A percentile compares a stretch with the other conserved stretches of the same genome.
These are phyloP conservation scores for Melanotaenia boesemani DNA, from an alignment of 2,797 vertebrate genomes.

Conservation along the genomic window DNA sequence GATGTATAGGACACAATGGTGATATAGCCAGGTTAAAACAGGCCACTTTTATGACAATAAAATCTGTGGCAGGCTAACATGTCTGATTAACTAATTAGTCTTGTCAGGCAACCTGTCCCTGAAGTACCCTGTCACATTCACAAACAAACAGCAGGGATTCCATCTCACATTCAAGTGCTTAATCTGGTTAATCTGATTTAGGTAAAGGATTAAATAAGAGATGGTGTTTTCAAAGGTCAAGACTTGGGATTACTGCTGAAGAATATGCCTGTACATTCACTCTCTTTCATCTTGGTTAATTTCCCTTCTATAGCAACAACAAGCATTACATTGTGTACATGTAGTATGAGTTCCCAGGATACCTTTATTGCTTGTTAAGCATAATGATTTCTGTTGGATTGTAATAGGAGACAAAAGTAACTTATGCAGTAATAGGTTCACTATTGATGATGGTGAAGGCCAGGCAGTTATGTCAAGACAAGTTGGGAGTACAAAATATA, in stretches of 20 bases:
- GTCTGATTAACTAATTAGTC: background rate
- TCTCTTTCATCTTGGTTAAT: constrained; percentile 11
- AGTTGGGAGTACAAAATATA: too few species aligned
- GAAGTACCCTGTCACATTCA: constrained; percentile 25
- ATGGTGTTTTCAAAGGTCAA: constrained; percentile 36
- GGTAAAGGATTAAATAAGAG: constrained; percentile 48
- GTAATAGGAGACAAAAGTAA: background rate
- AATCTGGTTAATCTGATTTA: constrained; percentile 61
- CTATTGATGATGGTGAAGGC: background rate
- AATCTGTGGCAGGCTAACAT: background rate
- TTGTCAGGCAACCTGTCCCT: background rate
- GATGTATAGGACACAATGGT: too few species aligned
- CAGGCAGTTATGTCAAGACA: background rate
- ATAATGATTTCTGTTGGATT: background rate
- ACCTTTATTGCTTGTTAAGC: background rate
- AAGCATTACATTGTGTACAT: background rate
- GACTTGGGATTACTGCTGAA: constrained; percentile 30
- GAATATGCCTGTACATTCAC: constrained; percentile 4
- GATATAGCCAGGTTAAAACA: background rate
- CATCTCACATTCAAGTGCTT: constrained; percentile 51
- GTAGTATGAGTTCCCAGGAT: background rate
- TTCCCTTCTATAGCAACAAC: background rate
- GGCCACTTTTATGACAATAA: background rate
- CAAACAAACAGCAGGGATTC: constrained; percentile 39
- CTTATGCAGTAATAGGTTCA: too few species aligned